phyloP scores from a whole-genome alignment of 2,113 vertebrate genomes.

The Grammomys surdaster region DNA sequence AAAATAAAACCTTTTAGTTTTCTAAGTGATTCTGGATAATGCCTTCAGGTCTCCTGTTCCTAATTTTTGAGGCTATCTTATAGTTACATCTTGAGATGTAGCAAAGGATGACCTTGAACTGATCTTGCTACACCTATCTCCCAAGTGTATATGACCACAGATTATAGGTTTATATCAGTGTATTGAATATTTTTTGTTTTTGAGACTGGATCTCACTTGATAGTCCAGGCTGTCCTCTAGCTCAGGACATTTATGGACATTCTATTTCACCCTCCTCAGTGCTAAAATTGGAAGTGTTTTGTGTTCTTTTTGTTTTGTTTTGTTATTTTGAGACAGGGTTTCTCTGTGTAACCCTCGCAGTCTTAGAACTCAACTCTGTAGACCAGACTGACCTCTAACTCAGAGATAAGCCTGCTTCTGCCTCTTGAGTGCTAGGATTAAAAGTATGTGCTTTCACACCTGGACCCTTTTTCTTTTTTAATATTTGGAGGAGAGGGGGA shows the following conservation, averaged over 20 bases:
- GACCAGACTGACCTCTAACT: too few species aligned
- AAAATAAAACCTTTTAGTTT: too few species aligned
- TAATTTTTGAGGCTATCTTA: neutral
- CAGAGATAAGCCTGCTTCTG: too few species aligned
- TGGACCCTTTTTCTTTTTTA: neutral
- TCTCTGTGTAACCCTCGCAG: too few species aligned
- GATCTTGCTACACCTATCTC: neutral
- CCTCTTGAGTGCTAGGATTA: too few species aligned
- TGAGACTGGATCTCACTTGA: neutral
- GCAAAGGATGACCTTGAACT: neutral
- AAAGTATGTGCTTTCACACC: too few species aligned
- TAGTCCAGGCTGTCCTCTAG: neutral
- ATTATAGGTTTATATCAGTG: neutral
- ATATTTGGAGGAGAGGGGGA: neutral
- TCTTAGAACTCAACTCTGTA: too few species aligned
- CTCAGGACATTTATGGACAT: too few species aligned
- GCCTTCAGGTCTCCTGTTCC: slow-evolving; percentile 11
- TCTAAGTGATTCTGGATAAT: neutral
- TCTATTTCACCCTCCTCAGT: neutral
- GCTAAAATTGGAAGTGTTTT: neutral
- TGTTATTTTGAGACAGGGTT: neutral
- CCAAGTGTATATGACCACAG: neutral
- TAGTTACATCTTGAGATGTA: neutral
- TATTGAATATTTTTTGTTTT: neutral
- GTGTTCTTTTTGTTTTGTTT: too few species aligned